Percentiles rank a stretch among this genome's conserved stretches.
Evolutionary conservation across 2,797 vertebrate species (phyloP).

Genomic region (Sebastes cheni): DNA sequence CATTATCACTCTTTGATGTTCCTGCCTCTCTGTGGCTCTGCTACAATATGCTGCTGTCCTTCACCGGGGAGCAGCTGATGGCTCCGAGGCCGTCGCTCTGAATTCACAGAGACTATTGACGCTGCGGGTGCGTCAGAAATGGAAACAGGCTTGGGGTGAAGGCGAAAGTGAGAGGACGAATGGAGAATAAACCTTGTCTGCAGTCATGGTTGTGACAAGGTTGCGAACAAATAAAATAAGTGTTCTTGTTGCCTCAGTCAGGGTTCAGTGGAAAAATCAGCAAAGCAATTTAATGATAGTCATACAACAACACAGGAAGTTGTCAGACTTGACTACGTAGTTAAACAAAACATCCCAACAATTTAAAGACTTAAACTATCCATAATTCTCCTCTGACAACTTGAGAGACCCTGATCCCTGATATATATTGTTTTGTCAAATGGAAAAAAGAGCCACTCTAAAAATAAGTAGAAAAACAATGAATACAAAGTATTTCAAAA

Average conservation of each 20-base stretch:
- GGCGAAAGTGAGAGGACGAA: slow-evolving; percentile 4
- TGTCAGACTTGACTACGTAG: background rate
- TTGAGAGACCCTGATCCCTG: background rate
- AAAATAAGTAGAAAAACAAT: too few species aligned
- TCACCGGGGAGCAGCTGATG: slow-evolving; percentile 57
- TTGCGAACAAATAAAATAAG: background rate
- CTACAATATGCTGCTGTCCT: slow-evolving; percentile 12
- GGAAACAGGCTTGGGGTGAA: slow-evolving; percentile 42
- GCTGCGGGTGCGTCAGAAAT: slow-evolving; percentile 23
- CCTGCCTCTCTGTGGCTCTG: background rate
- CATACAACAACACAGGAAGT: background rate
- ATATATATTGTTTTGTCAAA: background rate
- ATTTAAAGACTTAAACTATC: background rate
- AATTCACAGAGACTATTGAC: slow-evolving; percentile 38
- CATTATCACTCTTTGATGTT: background rate
- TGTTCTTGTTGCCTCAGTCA: background rate
- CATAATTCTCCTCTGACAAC: background rate
- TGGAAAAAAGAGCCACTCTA: too few species aligned
- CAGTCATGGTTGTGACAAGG: background rate
- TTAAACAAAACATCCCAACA: background rate
- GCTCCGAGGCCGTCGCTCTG: slow-evolving; percentile 23
- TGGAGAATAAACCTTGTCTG: background rate
- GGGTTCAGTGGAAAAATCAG: background rate
- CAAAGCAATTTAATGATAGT: background rate
- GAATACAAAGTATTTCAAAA: too few species aligned